Evolutionary conservation across 2,888 invertebrate genomes (phyloP), one percentile per base, ranked within the genome.

Genomic region (Megamerina dolium): DNA sequence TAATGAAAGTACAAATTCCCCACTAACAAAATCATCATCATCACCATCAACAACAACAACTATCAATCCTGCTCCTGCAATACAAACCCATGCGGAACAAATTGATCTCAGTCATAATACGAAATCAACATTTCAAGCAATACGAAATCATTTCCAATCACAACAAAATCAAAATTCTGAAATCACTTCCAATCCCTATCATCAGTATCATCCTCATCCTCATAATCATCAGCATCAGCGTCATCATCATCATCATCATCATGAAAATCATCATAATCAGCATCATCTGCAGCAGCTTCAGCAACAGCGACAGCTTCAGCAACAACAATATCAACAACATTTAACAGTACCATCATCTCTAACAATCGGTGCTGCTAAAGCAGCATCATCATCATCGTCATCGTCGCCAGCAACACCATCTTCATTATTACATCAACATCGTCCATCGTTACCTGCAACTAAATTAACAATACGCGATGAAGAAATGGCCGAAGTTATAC

Each of bases 401-500:
- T 26, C 46, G 44, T 29, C 40, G 37, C 23, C 49, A 50, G 26
- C 45, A 47, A 16, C 43, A 49, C 21, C 49, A 47, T 27, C 49
- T 42, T 36, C 45, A 17, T 38, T 50, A 41, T 21, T 50, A 14
- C 48, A 53, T 41, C 61, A 65, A 53, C 65, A 65, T 57, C 67
- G 65, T 9, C 64, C 65, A 35, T 65, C 65, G 48, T 55, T 65
- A 51, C 67, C 65, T 5, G 66, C 60, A 41, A 54, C 59, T 3
- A 65, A 65, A 55, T 49, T 65, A 57, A 65, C 64, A 35, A 65
- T 65, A 47, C 61, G 62, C 34, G 65, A 65, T 39, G 65, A 65
- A 36, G 67, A 65, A 55, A 65, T 65, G 65, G 65, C 65, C 30
- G 65, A 65, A 47, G 65, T 65, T 33, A 65, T 65, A 37, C 54